These are phyloP conservation scores for Odontamblyopus rebecca DNA, from an alignment of 2,797 vertebrate species.

Conservation along the genomic window DNA sequence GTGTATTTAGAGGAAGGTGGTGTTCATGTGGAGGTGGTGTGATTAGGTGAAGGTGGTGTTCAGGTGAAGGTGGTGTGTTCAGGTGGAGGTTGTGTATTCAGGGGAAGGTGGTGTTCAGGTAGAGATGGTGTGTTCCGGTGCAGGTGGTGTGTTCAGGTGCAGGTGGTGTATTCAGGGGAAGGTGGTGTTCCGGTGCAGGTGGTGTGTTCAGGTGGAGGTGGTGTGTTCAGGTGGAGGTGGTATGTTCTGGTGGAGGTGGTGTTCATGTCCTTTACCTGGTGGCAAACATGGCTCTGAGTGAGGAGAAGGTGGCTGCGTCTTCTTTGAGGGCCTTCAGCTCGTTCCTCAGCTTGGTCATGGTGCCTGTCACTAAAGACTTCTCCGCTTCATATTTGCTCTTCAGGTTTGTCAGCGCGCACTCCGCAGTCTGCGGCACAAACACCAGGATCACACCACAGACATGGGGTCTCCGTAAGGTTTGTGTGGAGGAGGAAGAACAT, in stretches of 20 bases:
- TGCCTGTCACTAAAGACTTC: slow-evolving; percentile 94
- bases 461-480: neutral
- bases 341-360: slow-evolving; percentile 95
- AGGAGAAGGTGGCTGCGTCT: slow-evolving; percentile 97
- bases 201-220: no score
- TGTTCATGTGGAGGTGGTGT: no score
- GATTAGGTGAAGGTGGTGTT: no score
- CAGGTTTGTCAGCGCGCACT: slow-evolving; percentile 91
- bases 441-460: neutral
- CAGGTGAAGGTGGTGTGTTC: no score
- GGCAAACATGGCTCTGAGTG: slow-evolving; percentile 95
- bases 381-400: slow-evolving; percentile 97
- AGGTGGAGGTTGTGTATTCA: no score
- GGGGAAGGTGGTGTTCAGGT: no score
- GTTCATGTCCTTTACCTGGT: slow-evolving; percentile 72
- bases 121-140: no score
- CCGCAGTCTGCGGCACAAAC: slow-evolving; percentile 82
- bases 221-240: no score
- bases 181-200: no score
- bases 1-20: no score
- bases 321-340: slow-evolving; percentile 96
- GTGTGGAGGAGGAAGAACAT: neutral
- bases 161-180: no score
- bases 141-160: neutral
- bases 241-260: no score